These are phyloP conservation scores for Podiceps cristatus DNA, from an alignment of 2,113 vertebrate genomes.

Conservation along the genomic window DNA sequence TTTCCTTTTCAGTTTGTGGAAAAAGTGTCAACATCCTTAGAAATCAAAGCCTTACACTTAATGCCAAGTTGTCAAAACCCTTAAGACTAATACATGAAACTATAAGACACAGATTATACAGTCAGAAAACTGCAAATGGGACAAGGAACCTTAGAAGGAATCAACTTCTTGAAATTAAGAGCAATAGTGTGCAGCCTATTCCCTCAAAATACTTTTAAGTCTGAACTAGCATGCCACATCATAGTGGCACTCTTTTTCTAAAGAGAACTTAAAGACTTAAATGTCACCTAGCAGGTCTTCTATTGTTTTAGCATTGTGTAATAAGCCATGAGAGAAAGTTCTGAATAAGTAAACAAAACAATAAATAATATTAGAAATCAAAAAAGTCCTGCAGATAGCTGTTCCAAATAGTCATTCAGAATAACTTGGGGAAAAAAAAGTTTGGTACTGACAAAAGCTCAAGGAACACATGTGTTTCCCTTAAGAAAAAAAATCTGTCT, in stretches of 20 bases:
- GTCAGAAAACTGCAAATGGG: background rate
- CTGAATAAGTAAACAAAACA: background rate
- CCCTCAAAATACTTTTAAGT: background rate
- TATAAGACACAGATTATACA: background rate
- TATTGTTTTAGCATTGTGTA: background rate
- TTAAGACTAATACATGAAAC: background rate
- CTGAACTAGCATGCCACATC: background rate
- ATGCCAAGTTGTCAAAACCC: background rate
- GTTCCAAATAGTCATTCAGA: background rate
- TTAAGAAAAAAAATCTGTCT: background rate
- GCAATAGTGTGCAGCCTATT: background rate
- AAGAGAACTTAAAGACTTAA: background rate
- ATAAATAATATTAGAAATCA: background rate
- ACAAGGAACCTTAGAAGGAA: background rate
- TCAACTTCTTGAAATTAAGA: background rate
- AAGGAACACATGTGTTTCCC: background rate
- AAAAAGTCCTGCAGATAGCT: background rate
- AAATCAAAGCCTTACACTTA: background rate
- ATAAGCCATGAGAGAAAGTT: background rate
- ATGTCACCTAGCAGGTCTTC: background rate
- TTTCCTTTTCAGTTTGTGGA: background rate
- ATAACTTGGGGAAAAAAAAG: background rate
- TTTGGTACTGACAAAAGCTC: background rate
- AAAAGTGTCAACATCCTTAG: rapidly evolving
- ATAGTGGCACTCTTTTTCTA: background rate